These are phyloP conservation scores for Pelagia noctiluca DNA, from an alignment of 30 jellyfish, hydroid and myxozoan genomes.

Conservation along the genomic window DNA sequence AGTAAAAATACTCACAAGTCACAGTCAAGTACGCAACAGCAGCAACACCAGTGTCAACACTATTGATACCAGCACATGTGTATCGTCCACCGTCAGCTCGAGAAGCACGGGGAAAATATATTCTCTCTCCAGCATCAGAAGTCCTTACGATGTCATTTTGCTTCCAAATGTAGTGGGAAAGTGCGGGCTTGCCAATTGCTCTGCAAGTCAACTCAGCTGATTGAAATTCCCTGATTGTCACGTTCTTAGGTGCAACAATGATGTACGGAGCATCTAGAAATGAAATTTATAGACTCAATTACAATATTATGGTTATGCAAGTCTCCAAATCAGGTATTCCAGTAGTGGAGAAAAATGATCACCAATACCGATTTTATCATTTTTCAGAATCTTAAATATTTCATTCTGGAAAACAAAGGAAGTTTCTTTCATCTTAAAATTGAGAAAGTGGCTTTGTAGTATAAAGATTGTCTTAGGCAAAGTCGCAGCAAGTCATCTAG, in stretches of 20 bases:
- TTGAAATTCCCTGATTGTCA: slow-evolving; percentile 61
- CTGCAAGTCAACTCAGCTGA: slow-evolving; percentile 69
- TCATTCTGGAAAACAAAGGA: not conserved
- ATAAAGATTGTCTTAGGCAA: not conserved
- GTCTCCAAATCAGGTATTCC: not conserved
- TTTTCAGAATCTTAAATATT: not conserved
- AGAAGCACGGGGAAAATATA: slow-evolving; percentile 36
- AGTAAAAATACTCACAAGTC: slow-evolving; percentile 69
- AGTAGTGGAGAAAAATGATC: not conserved
- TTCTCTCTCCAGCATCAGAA: slow-evolving; percentile 24
- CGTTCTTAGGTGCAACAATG: slow-evolving; percentile 57
- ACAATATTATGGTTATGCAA: not conserved
- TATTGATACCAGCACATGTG: slow-evolving; percentile 88
- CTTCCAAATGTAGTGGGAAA: slow-evolving; percentile 62
- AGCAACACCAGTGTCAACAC: slow-evolving; percentile 77
- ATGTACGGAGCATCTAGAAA: slow-evolving; percentile 79
- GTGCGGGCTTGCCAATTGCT: slow-evolving; percentile 88
- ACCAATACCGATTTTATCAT: not conserved
- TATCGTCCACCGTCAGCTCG: slow-evolving; percentile 78
- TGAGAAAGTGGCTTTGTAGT: not conserved
- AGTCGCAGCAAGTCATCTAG: not conserved
- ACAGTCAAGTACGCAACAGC: slow-evolving; percentile 77
- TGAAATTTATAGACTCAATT: not conserved
- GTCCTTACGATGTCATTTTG: slow-evolving; percentile 44
- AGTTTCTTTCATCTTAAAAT: not conserved